These are phyloP conservation scores for Triops cancriformis DNA, from an alignment of 1,140 invertebrate genomes.

Conservation along the genomic window DNA sequence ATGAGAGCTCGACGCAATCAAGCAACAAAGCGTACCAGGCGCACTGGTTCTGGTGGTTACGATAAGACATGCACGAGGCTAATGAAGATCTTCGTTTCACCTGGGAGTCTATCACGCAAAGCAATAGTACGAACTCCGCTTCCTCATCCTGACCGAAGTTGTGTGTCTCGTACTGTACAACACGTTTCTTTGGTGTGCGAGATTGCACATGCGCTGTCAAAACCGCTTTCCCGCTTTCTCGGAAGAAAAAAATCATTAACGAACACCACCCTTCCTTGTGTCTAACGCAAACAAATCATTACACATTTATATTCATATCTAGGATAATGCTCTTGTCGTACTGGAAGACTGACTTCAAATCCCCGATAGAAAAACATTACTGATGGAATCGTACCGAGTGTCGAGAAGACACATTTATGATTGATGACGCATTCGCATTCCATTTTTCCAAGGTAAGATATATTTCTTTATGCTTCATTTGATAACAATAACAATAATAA, in stretches of 20 bases:
- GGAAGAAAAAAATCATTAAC: background rate
- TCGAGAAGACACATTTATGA: too few species aligned
- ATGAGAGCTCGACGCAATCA: background rate
- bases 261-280: background rate
- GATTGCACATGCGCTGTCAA: background rate
- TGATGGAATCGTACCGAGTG: too few species aligned
- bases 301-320: background rate
- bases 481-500: too few species aligned
- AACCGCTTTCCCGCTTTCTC: background rate
- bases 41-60: background rate
- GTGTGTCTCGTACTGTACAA: background rate
- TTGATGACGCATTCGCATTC: too few species aligned
- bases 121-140: background rate
- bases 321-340: too few species aligned
- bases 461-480: too few species aligned
- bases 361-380: too few species aligned
- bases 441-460: too few species aligned
- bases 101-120: background rate
- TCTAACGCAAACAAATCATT: background rate
- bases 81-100: background rate
- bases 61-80: background rate
- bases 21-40: background rate
- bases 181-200: background rate
- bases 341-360: too few species aligned
- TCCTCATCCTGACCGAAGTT: background rate